phyloP scores from a whole-genome alignment of 2,797 vertebrate species.

The Vespertilio murinus region DNA sequence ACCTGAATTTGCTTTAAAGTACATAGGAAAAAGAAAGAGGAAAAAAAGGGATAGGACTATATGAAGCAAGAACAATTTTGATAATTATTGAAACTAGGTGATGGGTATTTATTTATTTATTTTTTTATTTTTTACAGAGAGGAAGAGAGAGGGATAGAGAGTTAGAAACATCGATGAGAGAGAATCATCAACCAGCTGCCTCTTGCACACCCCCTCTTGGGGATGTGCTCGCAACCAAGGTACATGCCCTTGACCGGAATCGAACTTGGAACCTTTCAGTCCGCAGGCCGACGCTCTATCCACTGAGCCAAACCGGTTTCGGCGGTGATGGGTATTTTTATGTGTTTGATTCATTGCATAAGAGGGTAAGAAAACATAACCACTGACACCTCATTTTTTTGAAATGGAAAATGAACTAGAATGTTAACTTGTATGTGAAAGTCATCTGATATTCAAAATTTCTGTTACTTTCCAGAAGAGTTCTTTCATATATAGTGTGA shows the following conservation, averaged over 20 bases:
- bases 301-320: too few species aligned
- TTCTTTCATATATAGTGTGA: slow-evolving; percentile 42
- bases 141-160: too few species aligned
- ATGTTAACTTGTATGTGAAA: slow-evolving; percentile 44
- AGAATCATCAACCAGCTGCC: too few species aligned
- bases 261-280: too few species aligned
- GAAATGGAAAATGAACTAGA: not conserved
- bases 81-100: not conserved
- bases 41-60: not conserved
- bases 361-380: not conserved
- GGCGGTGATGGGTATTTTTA: not conserved
- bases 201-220: too few species aligned
- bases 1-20: slow-evolving; percentile 9
- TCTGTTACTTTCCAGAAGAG: not conserved
- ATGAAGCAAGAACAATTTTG: not conserved
- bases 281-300: too few species aligned
- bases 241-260: too few species aligned
- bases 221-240: too few species aligned
- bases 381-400: not conserved
- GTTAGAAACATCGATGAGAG: too few species aligned
- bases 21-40: not conserved
- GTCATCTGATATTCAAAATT: slow-evolving; percentile 1
- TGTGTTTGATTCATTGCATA: slow-evolving; percentile 44
- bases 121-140: too few species aligned
- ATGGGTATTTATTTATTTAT: not conserved